These are phyloP conservation scores for Thalassoma bifasciatum DNA, from an alignment of 2,113 vertebrate genomes.

Conservation along the genomic window DNA sequence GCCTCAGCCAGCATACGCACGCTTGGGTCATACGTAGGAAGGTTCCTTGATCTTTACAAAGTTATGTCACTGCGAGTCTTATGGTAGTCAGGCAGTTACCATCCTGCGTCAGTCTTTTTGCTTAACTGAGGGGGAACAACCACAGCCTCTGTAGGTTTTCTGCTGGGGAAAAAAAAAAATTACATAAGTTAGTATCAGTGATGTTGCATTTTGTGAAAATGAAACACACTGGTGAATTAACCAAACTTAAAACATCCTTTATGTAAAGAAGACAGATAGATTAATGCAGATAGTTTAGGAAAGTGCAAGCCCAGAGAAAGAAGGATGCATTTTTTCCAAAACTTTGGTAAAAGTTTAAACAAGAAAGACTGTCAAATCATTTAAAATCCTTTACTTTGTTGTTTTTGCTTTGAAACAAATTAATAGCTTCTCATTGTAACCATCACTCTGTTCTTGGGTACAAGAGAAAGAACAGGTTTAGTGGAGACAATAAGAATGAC, in stretches of 20 bases:
- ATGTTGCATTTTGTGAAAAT: not conserved
- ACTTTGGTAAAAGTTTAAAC: not conserved
- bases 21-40: slow-evolving; percentile 29
- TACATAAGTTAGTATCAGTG: not conserved
- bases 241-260: not conserved
- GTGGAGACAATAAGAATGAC: too few species aligned
- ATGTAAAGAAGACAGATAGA: not conserved
- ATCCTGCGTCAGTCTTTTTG: slow-evolving; percentile 30
- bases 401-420: not conserved
- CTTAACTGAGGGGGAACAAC: slow-evolving; percentile 2
- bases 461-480: not conserved
- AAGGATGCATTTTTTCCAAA: not conserved
- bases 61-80: slow-evolving; percentile 35
- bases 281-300: not conserved
- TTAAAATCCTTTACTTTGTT: not conserved
- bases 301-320: not conserved
- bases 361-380: not conserved
- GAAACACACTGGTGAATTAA: not conserved
- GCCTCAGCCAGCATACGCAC: slow-evolving; percentile 22
- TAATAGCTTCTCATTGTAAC: not conserved
- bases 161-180: not conserved
- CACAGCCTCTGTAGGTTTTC: not conserved
- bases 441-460: not conserved
- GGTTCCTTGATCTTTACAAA: slow-evolving; percentile 27
- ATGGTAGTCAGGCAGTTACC: not conserved